A percentile compares a stretch with the other conserved stretches of the same genome.
These are phyloP conservation scores for Aphidoletes aphidimyza DNA, from an alignment of 2,888 invertebrate genomes.

Conservation along the genomic window DNA sequence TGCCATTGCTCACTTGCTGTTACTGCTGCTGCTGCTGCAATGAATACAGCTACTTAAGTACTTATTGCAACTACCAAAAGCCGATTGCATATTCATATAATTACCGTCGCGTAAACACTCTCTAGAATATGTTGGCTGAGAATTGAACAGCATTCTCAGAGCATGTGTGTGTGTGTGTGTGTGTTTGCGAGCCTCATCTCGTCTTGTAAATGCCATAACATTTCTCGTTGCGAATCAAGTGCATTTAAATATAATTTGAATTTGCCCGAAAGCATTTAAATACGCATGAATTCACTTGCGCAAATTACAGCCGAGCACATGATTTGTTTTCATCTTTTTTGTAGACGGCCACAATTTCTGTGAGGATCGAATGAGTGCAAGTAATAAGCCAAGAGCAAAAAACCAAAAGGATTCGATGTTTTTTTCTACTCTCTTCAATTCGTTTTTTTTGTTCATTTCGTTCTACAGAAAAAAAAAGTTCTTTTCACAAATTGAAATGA, in stretches of 20 bases:
- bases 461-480: background rate
- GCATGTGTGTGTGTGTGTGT: background rate
- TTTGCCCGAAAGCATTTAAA: conserved; percentile 35
- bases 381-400: conserved; percentile 4
- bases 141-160: too few species aligned
- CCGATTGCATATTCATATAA: conserved; percentile 40
- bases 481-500: background rate
- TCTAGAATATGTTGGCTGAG: too few species aligned
- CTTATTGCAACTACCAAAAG: background rate
- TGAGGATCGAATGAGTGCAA: background rate
- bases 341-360: too few species aligned
- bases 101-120: background rate
- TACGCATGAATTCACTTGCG: conserved; percentile 3
- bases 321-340: background rate
- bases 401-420: conserved; percentile 2
- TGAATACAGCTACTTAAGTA: conserved; percentile 20
- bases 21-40: too few species aligned
- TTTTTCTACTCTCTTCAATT: too few species aligned
- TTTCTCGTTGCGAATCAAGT: conserved; percentile 2
- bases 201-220: conserved; percentile 35
- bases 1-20: too few species aligned
- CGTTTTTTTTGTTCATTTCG: background rate
- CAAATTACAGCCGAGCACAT: background rate
- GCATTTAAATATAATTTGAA: conserved; percentile 49
- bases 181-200: too few species aligned